A percentile compares a stretch with the other conserved stretches of the same genome.
These are phyloP conservation scores for Mugil cephalus DNA, from an alignment of 2,113 vertebrate genomes.

Conservation along the genomic window DNA sequence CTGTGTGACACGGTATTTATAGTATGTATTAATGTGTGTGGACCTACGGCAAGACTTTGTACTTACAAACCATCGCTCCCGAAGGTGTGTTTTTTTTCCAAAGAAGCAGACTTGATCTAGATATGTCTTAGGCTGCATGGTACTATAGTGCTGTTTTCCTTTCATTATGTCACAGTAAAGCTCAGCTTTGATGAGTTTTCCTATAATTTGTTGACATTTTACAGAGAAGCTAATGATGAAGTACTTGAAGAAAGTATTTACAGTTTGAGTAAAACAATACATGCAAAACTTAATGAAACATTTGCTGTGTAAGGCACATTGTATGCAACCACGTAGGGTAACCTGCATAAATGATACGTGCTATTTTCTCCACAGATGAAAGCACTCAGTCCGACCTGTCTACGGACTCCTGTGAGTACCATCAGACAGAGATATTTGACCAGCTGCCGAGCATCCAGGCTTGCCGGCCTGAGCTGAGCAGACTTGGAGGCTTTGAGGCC, in stretches of 20 bases:
- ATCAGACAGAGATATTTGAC: slow-evolving; percentile 76
- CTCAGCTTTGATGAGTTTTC: too few species aligned
- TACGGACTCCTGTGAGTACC: slow-evolving; percentile 69
- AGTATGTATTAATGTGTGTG: background rate
- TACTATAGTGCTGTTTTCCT: too few species aligned
- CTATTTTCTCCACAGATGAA: slow-evolving; percentile 60
- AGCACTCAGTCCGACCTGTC: slow-evolving; percentile 64
- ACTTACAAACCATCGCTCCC: too few species aligned
- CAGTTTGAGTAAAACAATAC: too few species aligned
- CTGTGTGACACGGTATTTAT: background rate
- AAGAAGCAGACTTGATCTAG: too few species aligned
- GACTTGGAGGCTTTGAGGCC: background rate
- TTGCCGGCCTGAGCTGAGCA: slow-evolving; percentile 27
- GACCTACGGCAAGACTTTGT: background rate
- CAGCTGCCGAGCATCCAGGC: slow-evolving; percentile 76
- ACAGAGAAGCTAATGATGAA: too few species aligned
- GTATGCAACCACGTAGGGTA: background rate
- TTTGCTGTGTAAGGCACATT: background rate
- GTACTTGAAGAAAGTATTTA: too few species aligned
- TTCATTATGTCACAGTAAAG: too few species aligned
- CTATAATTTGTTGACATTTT: too few species aligned
- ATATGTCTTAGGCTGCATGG: too few species aligned
- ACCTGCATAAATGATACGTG: background rate
- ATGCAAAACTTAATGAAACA: too few species aligned
- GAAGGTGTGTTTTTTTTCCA: too few species aligned